phyloP scores from a whole-genome alignment of 2,113 vertebrate genomes.

The Dipodomys spectabilis region DNA sequence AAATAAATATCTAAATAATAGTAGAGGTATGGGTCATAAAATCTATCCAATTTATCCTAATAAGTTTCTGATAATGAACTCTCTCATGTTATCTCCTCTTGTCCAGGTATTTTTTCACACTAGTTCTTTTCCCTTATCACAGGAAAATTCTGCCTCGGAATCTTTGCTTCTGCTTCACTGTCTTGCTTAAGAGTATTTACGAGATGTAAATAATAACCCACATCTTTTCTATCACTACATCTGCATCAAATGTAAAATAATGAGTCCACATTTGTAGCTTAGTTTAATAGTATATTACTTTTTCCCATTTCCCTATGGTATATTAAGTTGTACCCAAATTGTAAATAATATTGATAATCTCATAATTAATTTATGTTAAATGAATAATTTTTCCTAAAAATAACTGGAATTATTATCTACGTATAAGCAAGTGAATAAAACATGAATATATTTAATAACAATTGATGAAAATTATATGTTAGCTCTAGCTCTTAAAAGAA shows the following conservation, averaged over 20 bases:
- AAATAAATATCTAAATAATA: background rate
- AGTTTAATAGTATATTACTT: background rate
- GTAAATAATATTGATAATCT: background rate
- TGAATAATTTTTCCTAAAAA: background rate
- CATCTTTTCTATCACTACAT: background rate
- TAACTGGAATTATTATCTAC: background rate
- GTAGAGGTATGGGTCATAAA: background rate
- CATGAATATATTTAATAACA: background rate
- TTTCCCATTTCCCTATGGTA: constrained; percentile 3
- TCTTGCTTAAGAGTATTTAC: background rate
- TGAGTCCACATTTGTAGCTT: background rate
- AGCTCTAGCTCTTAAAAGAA: background rate
- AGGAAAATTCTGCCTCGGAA: background rate
- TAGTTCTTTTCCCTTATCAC: background rate
- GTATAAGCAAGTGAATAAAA: constrained; percentile 27
- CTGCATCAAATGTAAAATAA: constrained; percentile 8
- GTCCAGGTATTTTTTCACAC: background rate
- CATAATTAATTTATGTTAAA: background rate
- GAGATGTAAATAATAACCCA: background rate
- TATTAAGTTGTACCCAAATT: background rate
- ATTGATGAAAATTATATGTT: constrained; percentile 9
- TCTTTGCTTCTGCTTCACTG: background rate
- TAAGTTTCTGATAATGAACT: background rate
- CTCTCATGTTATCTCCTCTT: background rate
- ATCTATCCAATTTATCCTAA: background rate